These are phyloP conservation scores for Agapornis roseicollis DNA, from an alignment of 2,113 vertebrate genomes.

Conservation along the genomic window DNA sequence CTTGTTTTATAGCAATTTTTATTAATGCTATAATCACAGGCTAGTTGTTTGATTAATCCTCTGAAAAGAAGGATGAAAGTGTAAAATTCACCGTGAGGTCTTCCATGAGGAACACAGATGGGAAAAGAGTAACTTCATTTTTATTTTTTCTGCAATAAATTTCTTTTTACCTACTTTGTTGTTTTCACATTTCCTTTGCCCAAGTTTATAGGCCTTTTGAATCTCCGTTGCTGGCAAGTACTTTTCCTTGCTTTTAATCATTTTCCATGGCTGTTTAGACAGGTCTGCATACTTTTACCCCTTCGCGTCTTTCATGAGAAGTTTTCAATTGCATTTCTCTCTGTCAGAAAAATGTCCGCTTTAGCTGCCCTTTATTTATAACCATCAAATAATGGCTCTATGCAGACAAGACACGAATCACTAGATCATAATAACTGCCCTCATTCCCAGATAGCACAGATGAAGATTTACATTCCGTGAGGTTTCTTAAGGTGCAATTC, in stretches of 20 bases:
- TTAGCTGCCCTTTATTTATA: not conserved
- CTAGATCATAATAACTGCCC: not conserved
- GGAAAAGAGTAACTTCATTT: not conserved
- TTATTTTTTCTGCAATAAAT: not conserved
- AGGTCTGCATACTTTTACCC: not conserved
- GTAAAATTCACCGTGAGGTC: not conserved
- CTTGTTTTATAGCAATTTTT: not conserved
- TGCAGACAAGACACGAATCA: not conserved
- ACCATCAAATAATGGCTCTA: not conserved
- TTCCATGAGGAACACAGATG: not conserved
- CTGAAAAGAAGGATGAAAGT: not conserved
- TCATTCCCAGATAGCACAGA: not conserved
- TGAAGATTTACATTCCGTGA: not conserved
- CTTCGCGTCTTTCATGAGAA: not conserved
- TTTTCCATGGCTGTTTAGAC: not conserved
- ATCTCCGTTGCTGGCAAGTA: fast-evolving
- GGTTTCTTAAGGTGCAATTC: not conserved
- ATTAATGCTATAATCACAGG: not conserved
- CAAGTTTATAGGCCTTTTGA: not conserved
- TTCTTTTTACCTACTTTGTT: not conserved
- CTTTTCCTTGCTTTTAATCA: not conserved
- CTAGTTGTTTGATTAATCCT: not conserved
- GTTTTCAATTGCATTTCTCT: not conserved
- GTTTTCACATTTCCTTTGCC: not conserved
- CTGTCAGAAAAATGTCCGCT: not conserved